Conservation (phyloP, 2,888 invertebrate genomes). For the Emmelina monodactyla region DNA sequence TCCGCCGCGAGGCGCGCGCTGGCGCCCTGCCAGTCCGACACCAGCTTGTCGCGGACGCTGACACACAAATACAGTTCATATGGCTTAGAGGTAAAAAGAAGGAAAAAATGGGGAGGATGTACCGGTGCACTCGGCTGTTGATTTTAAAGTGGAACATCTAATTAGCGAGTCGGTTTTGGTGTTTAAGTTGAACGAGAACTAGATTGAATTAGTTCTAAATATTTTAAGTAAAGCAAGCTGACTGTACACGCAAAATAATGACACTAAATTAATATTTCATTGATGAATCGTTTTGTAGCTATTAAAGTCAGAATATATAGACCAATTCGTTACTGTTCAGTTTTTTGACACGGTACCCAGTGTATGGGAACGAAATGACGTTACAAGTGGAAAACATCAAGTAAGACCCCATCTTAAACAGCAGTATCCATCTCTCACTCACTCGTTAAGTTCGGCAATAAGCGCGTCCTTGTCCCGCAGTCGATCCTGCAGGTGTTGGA, state of each 20-base stretch:
- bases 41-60: constrained; percentile 56
- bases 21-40: constrained; percentile 47
- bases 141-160: not conserved
- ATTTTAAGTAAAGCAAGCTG: not conserved
- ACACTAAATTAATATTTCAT: no score
- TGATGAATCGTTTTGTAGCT: no score
- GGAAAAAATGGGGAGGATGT: no score
- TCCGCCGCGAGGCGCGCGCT: constrained; percentile 55
- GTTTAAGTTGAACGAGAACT: not conserved
- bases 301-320: no score
- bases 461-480: constrained; percentile 52
- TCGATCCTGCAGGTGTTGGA: constrained; percentile 37
- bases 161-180: not conserved
- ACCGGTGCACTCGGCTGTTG: no score
- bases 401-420: not conserved
- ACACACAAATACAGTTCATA: no score
- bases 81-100: no score
- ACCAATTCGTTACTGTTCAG: no score
- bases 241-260: no score
- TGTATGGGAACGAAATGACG: no score
- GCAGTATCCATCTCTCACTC: not conserved
- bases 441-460: constrained; percentile 53
- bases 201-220: not conserved
- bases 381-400: no score
- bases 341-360: no score